These are phyloP conservation scores for Gnatocerus cornutus DNA, from an alignment of 2,888 invertebrate genomes.

Conservation along the genomic window DNA sequence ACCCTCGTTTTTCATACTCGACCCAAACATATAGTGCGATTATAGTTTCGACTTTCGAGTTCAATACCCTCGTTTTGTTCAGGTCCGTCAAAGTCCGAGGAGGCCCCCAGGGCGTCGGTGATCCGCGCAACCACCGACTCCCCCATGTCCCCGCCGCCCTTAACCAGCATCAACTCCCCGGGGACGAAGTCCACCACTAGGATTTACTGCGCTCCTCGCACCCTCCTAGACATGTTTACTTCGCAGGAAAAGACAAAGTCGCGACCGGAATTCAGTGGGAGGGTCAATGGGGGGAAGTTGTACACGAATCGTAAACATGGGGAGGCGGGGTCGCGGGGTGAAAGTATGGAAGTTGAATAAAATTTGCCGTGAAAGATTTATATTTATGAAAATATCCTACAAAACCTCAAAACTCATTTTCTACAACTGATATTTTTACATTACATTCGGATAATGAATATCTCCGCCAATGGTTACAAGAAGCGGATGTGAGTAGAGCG, in stretches of 20 bases:
- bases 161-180: conserved; percentile 64
- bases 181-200: conserved; percentile 57
- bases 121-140: conserved; percentile 89
- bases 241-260: conserved; percentile 72
- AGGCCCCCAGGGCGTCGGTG: conserved; percentile 71
- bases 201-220: conserved; percentile 70
- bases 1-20: too few relatives aligned
- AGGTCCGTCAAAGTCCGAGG: conserved; percentile 61
- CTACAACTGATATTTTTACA: conserved; percentile 70
- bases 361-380: conserved; percentile 70
- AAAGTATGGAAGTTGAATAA: conserved; percentile 66
- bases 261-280: conserved; percentile 76
- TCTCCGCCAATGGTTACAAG: conserved; percentile 55
- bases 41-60: too few relatives aligned
- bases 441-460: conserved; percentile 65
- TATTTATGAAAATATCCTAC: conserved; percentile 72
- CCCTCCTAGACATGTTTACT: conserved; percentile 80
- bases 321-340: conserved; percentile 70
- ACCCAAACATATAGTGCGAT: too few relatives aligned
- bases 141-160: conserved; percentile 86
- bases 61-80: background rate
- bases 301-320: conserved; percentile 81
- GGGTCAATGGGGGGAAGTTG: conserved; percentile 75
- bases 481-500: conserved; percentile 57
- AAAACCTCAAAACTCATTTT: conserved; percentile 70